A percentile compares a stretch with the other conserved stretches of the same genome.
phyloP scores from a whole-genome alignment of 2,888 invertebrate genomes.

The Ecdyonurus torrentis region DNA sequence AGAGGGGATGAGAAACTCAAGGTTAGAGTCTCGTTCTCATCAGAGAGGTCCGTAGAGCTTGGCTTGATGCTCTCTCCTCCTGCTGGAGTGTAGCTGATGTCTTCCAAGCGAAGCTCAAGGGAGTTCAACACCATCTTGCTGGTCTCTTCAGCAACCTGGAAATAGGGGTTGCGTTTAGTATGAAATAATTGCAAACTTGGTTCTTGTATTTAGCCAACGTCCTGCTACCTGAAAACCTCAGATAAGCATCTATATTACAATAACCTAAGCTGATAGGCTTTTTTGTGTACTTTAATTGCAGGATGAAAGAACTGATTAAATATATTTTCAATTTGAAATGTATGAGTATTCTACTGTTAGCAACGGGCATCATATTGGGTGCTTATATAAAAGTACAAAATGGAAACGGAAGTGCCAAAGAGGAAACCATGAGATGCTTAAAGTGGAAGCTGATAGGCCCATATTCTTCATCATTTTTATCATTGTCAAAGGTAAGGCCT shows the following conservation, averaged over 20 bases:
- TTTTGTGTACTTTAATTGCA: no score
- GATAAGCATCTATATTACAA: not conserved
- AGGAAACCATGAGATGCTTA: no score
- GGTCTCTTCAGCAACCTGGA: constrained; percentile 51
- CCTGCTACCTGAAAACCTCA: not conserved
- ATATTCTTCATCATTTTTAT: no score
- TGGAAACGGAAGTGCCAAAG: no score
- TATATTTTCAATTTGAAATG: not conserved
- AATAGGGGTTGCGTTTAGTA: no score
- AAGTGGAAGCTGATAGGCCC: no score
- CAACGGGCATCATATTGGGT: no score
- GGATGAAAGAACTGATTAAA: not conserved
- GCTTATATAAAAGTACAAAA: no score
- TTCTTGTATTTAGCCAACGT: not conserved
- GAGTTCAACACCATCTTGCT: constrained; percentile 58
- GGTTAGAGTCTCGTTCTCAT: constrained; percentile 50
- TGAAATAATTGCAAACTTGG: constrained; percentile 15
- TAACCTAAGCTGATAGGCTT: no score
- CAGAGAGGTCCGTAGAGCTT: constrained; percentile 23
- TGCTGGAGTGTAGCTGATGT: constrained; percentile 35
- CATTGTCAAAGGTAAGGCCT: no score
- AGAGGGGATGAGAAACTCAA: constrained; percentile 45
- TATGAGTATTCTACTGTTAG: no score
- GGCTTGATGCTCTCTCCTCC: constrained; percentile 27
- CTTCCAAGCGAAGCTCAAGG: constrained; percentile 52